Percentiles rank a stretch among this genome's conserved stretches.
These are phyloP conservation scores for Ictalurus furcatus DNA, from an alignment of 2,113 vertebrate genomes.

Conservation along the genomic window DNA sequence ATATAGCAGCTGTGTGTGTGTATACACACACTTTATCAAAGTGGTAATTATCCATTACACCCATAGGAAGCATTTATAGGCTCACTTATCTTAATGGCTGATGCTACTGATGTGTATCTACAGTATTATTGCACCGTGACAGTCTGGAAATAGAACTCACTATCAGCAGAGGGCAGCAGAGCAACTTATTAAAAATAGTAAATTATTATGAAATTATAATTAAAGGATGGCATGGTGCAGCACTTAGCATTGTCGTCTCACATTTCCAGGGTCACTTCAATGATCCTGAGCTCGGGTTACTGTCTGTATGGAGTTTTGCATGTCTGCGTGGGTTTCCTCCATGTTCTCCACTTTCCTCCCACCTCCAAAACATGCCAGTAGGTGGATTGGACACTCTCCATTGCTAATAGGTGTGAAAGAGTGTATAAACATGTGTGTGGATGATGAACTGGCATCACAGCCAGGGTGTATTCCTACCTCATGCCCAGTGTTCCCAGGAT, in stretches of 20 bases:
- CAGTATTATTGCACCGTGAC: not conserved
- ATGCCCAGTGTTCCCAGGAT: not conserved
- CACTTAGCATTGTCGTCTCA: not conserved
- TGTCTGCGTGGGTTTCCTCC: not conserved
- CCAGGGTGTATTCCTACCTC: not conserved
- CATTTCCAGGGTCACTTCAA: not conserved
- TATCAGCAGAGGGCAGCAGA: constrained; percentile 35
- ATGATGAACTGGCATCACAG: not conserved
- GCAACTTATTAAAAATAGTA: not conserved
- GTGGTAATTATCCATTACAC: constrained; percentile 7
- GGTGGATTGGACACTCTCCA: not conserved
- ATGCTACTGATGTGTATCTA: not conserved
- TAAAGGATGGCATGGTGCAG: not conserved
- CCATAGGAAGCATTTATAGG: not conserved
- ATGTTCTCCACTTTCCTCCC: not conserved
- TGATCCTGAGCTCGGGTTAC: not conserved
- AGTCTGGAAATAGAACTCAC: constrained; percentile 4
- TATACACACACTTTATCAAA: constrained; percentile 1
- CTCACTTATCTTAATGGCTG: constrained; percentile 2
- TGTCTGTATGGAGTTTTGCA: not conserved
- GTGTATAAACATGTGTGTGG: not conserved
- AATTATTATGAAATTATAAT: constrained; percentile 6
- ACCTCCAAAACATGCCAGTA: not conserved
- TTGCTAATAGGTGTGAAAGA: not conserved
- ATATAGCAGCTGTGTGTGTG: not conserved